These are phyloP conservation scores for Melanotaenia trifasciata DNA, from an alignment of 2,797 vertebrate species.

Conservation along the genomic window DNA sequence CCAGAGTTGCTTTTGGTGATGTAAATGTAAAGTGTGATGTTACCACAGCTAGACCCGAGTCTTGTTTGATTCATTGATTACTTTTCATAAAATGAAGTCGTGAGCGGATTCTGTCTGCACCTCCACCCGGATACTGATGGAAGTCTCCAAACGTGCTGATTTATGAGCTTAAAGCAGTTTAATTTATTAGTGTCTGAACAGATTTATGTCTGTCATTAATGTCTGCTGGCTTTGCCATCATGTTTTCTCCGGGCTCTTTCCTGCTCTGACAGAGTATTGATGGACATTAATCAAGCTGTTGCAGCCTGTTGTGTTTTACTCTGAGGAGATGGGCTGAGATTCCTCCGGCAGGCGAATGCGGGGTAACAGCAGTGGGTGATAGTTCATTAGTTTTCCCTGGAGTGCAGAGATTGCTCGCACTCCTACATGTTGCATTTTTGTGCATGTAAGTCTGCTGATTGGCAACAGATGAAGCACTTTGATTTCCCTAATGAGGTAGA, in stretches of 20 bases:
- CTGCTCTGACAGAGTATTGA: not conserved
- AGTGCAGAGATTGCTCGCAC: not conserved
- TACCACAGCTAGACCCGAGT: too few species aligned
- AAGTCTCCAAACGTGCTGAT: not conserved
- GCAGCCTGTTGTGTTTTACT: not conserved
- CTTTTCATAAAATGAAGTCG: too few species aligned
- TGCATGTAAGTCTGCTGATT: not conserved
- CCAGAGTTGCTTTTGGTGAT: too few species aligned
- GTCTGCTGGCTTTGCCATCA: not conserved
- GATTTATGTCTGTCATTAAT: not conserved
- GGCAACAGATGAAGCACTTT: constrained; percentile 56
- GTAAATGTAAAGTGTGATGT: too few species aligned
- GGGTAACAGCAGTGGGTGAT: not conserved
- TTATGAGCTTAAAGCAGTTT: not conserved
- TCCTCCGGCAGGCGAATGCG: not conserved
- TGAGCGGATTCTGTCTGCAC: too few species aligned
- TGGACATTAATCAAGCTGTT: not conserved
- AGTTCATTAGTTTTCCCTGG: not conserved
- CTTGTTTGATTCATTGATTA: too few species aligned
- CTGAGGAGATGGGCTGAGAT: not conserved
- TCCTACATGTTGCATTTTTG: constrained; percentile 19
- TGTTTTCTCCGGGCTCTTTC: not conserved
- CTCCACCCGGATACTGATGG: not conserved
- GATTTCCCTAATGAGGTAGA: constrained; percentile 56
- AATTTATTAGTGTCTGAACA: not conserved